Evolutionary conservation across 2,113 vertebrate species (phyloP), one percentile per base, ranked within the genome.

Genomic region (Okapia johnstoni): DNA sequence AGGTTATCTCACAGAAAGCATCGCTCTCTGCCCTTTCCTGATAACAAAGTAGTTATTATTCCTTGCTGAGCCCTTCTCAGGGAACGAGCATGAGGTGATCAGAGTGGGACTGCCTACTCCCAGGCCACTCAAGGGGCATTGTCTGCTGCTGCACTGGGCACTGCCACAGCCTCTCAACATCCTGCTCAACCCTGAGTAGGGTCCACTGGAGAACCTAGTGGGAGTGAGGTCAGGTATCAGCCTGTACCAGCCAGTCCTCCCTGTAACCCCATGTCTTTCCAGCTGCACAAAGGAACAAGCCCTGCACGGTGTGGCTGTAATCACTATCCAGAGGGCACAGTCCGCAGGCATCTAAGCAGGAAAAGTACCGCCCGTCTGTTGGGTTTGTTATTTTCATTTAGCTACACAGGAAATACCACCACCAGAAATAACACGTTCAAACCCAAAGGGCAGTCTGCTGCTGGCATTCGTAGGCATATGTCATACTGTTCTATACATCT

Each of bases 371-470:
- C 48, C 25, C n/a, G 28, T 30, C 76, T 91, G 46, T 66, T 61
- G 83, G 36, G 25, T 79, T 77, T 95, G 76, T 90, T 96, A 73
- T 90, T 94, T 94, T 85, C 88, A 66, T 28, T 46, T 85, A 96
- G 95, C 43, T 40, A 36, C 85, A 21, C 7, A 81, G 96, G 90
- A 96, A 96, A 94, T 90, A 52, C 55, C 93, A 97, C 33, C 76
- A 46, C 40, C 73, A 54, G 85, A 92, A 98, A 96, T 60, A 94
- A 87, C 63, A 30, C 36, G 19, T 57, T 90, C 76, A 81, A 77
- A 16, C 23, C 40, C 54, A 85, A 96, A 96, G 86, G 80, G 48
- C 58, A 50, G 28, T 60, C 61, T 86, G 55, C 30, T 10, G 11
- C 79, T 8, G 28, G 25, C 84, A 84, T 92, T 97, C 79, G 63